These are phyloP conservation scores for Cheilosia pagana DNA, from an alignment of 2,888 invertebrate species.

Conservation along the genomic window DNA sequence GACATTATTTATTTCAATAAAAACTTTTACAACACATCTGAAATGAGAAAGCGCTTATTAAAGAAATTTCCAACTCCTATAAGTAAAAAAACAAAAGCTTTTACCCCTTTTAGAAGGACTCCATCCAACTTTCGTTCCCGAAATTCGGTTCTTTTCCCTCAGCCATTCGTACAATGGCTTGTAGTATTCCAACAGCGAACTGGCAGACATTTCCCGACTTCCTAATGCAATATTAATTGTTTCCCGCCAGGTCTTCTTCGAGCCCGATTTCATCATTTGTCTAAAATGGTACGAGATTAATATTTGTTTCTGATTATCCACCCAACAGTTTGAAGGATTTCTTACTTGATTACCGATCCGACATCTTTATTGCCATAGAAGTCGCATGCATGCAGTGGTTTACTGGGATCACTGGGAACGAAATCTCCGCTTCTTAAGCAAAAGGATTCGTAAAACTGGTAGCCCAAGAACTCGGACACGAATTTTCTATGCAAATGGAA, in stretches of 20 bases:
- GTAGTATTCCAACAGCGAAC: slow-evolving; percentile 91
- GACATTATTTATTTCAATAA: too few species aligned
- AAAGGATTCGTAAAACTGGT: slow-evolving; percentile 89
- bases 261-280: slow-evolving; percentile 86
- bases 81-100: not conserved
- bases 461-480: slow-evolving; percentile 92
- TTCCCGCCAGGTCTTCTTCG: slow-evolving; percentile 90
- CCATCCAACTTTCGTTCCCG: slow-evolving; percentile 86
- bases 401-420: slow-evolving; percentile 84
- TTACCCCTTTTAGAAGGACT: slow-evolving; percentile 79
- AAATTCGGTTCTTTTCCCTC: slow-evolving; percentile 87
- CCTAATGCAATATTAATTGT: slow-evolving; percentile 88
- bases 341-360: slow-evolving; percentile 87
- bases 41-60: slow-evolving; percentile 2
- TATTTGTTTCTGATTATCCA: not conserved
- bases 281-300: slow-evolving; percentile 78
- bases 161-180: slow-evolving; percentile 89
- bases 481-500: slow-evolving; percentile 85
- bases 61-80: not conserved
- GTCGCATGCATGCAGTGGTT: slow-evolving; percentile 92
- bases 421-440: slow-evolving; percentile 87
- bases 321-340: not conserved
- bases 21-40: slow-evolving; percentile 38
- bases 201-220: slow-evolving; percentile 88
- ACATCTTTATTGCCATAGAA: slow-evolving; percentile 91